These are phyloP conservation scores for Dromaius novaehollandiae DNA, from an alignment of 2,113 vertebrate species.

Conservation along the genomic window DNA sequence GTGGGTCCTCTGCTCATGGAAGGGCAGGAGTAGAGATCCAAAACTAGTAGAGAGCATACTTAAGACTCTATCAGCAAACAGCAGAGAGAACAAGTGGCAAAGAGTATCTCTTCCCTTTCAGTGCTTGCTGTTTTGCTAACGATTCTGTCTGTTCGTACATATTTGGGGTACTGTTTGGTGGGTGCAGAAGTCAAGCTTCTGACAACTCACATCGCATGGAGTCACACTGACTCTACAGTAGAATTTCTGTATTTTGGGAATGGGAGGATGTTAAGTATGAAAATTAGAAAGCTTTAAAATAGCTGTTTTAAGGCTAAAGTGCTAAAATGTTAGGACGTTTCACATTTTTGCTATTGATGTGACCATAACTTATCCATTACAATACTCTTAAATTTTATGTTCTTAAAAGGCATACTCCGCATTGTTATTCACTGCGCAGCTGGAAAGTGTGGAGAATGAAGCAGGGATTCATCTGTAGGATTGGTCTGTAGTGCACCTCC, in stretches of 20 bases:
- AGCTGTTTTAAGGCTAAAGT: neutral
- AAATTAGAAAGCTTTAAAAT: neutral
- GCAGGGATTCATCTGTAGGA: neutral
- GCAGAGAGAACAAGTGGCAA: neutral
- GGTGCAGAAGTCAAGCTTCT: neutral
- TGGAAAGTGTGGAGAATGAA: neutral
- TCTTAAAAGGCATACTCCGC: neutral
- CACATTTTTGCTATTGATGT: neutral
- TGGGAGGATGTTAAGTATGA: neutral
- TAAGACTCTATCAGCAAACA: neutral
- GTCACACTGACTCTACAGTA: neutral
- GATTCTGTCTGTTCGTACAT: neutral
- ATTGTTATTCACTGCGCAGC: neutral
- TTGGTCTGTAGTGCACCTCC: neutral
- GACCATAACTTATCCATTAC: neutral
- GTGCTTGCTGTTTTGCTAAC: neutral
- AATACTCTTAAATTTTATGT: neutral
- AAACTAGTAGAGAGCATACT: neutral
- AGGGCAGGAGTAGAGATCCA: neutral
- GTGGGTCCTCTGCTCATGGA: neutral
- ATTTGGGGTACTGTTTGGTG: neutral
- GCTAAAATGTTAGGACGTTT: neutral
- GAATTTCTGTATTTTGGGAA: neutral
- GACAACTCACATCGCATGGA: neutral
- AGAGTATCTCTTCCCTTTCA: neutral